phyloP scores from a whole-genome alignment of 2,888 invertebrate species.

The Drosophila kokeensis region DNA sequence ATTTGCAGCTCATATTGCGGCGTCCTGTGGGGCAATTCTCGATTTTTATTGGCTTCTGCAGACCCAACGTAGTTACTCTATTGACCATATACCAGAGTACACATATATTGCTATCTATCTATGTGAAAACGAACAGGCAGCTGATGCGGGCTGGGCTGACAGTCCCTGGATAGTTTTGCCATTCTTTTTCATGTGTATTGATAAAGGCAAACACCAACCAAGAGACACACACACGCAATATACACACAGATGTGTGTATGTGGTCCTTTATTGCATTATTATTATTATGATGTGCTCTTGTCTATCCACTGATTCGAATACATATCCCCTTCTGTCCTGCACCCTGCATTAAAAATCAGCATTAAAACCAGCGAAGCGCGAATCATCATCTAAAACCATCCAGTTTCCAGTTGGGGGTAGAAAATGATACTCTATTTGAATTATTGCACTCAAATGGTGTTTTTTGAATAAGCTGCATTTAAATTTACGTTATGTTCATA shows the following conservation, averaged over 20 bases:
- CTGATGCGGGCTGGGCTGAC: slow-evolving; percentile 26
- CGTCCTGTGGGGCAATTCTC: slow-evolving; percentile 43
- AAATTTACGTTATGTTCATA: slow-evolving; percentile 22
- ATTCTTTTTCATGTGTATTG: slow-evolving; percentile 53
- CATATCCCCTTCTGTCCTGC: neutral
- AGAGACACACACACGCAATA: neutral
- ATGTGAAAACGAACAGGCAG: slow-evolving; percentile 9
- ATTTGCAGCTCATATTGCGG: slow-evolving; percentile 55
- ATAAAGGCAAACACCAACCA: slow-evolving; percentile 46
- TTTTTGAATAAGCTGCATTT: slow-evolving; percentile 1
- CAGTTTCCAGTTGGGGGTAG: neutral
- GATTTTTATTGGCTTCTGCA: slow-evolving; percentile 60
- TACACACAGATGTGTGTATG: slow-evolving; percentile 3
- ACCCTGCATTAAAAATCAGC: slow-evolving; percentile 27
- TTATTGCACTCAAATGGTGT: slow-evolving; percentile 23
- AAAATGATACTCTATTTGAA: slow-evolving; percentile 13
- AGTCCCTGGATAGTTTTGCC: slow-evolving; percentile 57
- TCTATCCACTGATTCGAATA: slow-evolving; percentile 8
- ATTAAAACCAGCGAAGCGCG: slow-evolving; percentile 48
- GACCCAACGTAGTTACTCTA: slow-evolving; percentile 52
- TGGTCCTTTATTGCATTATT: slow-evolving; percentile 53
- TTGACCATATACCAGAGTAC: slow-evolving; percentile 23
- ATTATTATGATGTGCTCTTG: slow-evolving; percentile 34
- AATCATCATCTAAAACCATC: slow-evolving; percentile 31
- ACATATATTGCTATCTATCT: slow-evolving; percentile 8